These are phyloP conservation scores for Vespertilio murinus DNA, from an alignment of 2,797 vertebrate species.

Conservation along the genomic window DNA sequence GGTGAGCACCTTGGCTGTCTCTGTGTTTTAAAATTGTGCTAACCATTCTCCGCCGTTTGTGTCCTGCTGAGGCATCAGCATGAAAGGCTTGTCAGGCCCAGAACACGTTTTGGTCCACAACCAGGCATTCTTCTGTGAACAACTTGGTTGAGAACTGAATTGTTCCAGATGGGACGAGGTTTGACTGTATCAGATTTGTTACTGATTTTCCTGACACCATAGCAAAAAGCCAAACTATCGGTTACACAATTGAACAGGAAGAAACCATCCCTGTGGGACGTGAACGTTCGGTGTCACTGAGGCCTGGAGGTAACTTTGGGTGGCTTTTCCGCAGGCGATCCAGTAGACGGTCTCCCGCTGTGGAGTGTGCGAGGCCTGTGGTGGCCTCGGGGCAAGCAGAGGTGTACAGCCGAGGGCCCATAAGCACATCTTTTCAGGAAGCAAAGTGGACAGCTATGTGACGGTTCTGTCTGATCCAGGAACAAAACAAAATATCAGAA, in stretches of 20 bases:
- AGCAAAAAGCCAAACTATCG: neutral
- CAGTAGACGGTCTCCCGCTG: neutral
- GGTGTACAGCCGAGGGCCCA: neutral
- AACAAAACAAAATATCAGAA: slow-evolving; percentile 3
- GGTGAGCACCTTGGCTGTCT: too few species aligned
- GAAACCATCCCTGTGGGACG: neutral
- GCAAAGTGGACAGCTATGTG: neutral
- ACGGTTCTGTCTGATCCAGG: neutral
- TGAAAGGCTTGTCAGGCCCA: too few species aligned
- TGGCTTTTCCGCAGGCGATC: neutral
- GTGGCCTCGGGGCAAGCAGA: neutral
- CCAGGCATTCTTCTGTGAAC: too few species aligned
- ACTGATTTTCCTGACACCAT: neutral
- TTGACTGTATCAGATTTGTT: neutral
- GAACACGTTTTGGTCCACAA: too few species aligned
- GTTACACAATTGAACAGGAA: neutral
- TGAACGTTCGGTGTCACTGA: neutral
- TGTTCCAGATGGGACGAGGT: too few species aligned
- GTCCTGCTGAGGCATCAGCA: too few species aligned
- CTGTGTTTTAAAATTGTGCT: too few species aligned
- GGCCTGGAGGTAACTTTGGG: neutral
- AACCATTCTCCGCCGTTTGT: too few species aligned
- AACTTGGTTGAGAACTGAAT: too few species aligned
- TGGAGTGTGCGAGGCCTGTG: neutral
- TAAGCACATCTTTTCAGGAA: neutral